Evolutionary conservation across 2,797 vertebrate genomes (phyloP), one percentile per base, ranked within the genome.

Genomic region (Threskiornis aethiopicus): DNA sequence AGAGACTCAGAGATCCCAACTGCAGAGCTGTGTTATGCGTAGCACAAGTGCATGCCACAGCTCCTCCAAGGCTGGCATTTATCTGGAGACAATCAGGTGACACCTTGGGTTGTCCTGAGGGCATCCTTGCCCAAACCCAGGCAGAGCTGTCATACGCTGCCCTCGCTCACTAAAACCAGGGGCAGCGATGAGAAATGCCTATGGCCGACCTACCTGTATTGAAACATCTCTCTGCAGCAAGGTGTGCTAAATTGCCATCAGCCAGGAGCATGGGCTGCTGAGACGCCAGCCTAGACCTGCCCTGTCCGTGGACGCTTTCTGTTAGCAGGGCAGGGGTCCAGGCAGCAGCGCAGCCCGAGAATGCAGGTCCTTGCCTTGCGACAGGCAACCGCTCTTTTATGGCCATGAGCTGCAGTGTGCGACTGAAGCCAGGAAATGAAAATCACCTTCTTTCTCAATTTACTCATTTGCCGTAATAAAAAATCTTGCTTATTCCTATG

Each of bases 381-480:
- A 37, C 3, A 35, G 2, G 64, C 55, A 71, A 9, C 41, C 14
- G 4, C 20, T 51, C 55, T 65, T 70, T 54, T 62, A 57, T 69
- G 57, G 57, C 75, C 57, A 1, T 58, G 89, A 87, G 39, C 71
- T 80, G 61, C 90, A 85, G 46, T 0, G 0, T 57, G 78, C 1
- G 8, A 25, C 59, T 33, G 61, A 71, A 67, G 54, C 46, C 85
- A 84, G 89, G 92, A 93, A 94, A 92, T 92, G 49, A 92, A 94
- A 92, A 81, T 67, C 65, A 47, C 64, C 58, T 89, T 84, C 47
- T 55, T 89, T 57, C 61, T 83, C 90, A 79, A 55, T 69, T 66
- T 65, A 31, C 49, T 73, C n/a, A 39, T 77, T 95, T 72, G 58
- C 31, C 57, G 51, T 92, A 65, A 67, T 61, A 85, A 73, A 65